Percentiles rank a stretch among this genome's conserved stretches.
These are phyloP conservation scores for Calephelis perditalis DNA, from an alignment of 2,888 invertebrate species.

Conservation along the genomic window DNA sequence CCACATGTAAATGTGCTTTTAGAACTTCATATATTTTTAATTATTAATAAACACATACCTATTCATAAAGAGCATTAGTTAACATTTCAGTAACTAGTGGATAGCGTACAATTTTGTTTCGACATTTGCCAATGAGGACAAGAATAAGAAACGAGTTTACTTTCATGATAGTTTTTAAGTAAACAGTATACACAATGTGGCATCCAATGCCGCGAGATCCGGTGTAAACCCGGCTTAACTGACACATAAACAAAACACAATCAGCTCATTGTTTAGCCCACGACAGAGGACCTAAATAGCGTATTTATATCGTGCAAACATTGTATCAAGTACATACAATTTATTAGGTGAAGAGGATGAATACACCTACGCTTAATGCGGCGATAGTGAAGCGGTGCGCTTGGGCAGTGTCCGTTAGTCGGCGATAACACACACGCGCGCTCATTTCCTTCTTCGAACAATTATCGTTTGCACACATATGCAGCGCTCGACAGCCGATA, in stretches of 20 bases:
- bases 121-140: too few relatives aligned
- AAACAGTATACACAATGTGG: too few relatives aligned
- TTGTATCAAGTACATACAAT: conserved; percentile 10
- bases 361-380: conserved; percentile 54
- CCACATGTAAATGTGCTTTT: too few relatives aligned
- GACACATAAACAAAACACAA: not conserved
- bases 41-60: too few relatives aligned
- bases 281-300: not conserved
- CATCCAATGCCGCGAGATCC: too few relatives aligned
- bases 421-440: conserved; percentile 56
- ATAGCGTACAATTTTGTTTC: too few relatives aligned
- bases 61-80: too few relatives aligned
- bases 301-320: conserved; percentile 7
- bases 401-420: conserved; percentile 49
- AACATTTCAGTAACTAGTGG: too few relatives aligned
- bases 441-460: conserved; percentile 50
- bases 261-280: not conserved
- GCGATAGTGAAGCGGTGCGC: conserved; percentile 43
- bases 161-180: too few relatives aligned
- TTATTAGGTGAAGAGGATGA: conserved; percentile 53
- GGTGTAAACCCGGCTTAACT: not conserved
- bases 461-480: conserved; percentile 50
- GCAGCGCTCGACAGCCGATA: conserved; percentile 37
- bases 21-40: too few relatives aligned
- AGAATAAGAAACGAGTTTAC: too few relatives aligned